phyloP scores from a whole-genome alignment of 2,113 vertebrate genomes.

The Cyanistes caeruleus region DNA sequence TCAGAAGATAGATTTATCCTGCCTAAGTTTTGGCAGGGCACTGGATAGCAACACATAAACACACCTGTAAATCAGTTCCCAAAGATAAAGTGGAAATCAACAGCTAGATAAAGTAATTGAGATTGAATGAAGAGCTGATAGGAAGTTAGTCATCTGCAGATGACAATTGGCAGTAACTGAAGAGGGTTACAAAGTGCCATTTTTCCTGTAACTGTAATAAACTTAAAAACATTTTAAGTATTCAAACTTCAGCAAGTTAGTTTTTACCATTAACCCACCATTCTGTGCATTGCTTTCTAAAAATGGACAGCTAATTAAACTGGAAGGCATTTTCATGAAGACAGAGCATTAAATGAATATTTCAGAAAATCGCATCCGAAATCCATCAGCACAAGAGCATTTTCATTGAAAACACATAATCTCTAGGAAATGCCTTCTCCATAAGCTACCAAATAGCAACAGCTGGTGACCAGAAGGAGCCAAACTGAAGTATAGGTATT shows the following conservation, averaged over 20 bases:
- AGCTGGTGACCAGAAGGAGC: neutral
- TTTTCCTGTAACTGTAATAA: neutral
- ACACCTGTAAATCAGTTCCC: neutral
- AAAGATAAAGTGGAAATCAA: neutral
- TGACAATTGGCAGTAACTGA: neutral
- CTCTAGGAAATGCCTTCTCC: neutral
- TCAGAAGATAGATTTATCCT: neutral
- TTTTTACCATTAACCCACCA: neutral
- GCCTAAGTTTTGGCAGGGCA: neutral
- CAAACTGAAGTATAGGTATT: neutral
- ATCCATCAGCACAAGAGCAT: neutral
- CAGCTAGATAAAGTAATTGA: neutral
- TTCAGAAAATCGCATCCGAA: constrained; percentile 20
- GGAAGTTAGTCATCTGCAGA: neutral
- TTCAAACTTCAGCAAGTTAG: neutral
- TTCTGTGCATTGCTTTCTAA: neutral
- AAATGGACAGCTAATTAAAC: neutral
- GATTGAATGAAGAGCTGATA: neutral
- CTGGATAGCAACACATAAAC: rapidly evolving
- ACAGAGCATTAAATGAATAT: neutral
- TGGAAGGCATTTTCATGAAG: neutral
- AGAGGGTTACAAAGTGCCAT: neutral
- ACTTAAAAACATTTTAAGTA: neutral
- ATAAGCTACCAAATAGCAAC: neutral
- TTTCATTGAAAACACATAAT: neutral